phyloP scores from a whole-genome alignment of 1,140 invertebrate genomes.

The Ericerus pela region DNA sequence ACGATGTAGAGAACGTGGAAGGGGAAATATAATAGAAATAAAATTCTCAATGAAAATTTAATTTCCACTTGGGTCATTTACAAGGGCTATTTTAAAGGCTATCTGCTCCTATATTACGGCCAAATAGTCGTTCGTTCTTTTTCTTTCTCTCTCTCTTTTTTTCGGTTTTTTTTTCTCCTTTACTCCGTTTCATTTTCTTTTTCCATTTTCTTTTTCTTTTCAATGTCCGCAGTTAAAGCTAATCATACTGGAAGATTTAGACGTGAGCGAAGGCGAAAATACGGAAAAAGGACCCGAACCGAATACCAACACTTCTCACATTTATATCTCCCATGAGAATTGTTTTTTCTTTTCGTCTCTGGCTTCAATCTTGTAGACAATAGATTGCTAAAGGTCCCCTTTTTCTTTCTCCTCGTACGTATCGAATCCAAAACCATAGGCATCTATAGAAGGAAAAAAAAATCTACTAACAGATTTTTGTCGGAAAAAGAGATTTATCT shows the following conservation, averaged over 20 bases:
- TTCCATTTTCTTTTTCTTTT: too few relatives aligned
- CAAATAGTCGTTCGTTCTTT: conserved; percentile 5
- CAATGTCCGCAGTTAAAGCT: conserved; percentile 8
- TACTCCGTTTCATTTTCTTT: too few relatives aligned
- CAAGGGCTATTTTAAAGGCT: conserved; percentile 4
- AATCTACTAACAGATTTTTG: conserved; percentile 7
- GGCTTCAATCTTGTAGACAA: conserved; percentile 11
- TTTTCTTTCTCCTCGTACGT: too few relatives aligned
- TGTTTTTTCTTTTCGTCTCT: neutral
- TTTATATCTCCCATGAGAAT: conserved; percentile 7
- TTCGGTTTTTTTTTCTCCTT: too few relatives aligned
- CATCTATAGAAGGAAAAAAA: conserved; percentile 6
- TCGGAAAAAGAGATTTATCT: conserved; percentile 4
- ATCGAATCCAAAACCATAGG: too few relatives aligned
- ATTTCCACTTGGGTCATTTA: conserved; percentile 2
- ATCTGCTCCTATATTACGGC: conserved; percentile 5
- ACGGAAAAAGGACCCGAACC: neutral
- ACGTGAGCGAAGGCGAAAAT: neutral
- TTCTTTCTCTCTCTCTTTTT: neutral
- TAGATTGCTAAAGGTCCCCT: conserved; percentile 9
- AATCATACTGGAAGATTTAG: conserved; percentile 8
- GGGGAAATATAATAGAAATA: conserved; percentile 10
- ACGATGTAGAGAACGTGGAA: too few relatives aligned
- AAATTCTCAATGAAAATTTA: conserved; percentile 3
- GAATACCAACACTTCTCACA: conserved; percentile 7